These are phyloP conservation scores for Scaptomyza polygonia DNA, from an alignment of 2,888 invertebrate genomes.

Conservation along the genomic window DNA sequence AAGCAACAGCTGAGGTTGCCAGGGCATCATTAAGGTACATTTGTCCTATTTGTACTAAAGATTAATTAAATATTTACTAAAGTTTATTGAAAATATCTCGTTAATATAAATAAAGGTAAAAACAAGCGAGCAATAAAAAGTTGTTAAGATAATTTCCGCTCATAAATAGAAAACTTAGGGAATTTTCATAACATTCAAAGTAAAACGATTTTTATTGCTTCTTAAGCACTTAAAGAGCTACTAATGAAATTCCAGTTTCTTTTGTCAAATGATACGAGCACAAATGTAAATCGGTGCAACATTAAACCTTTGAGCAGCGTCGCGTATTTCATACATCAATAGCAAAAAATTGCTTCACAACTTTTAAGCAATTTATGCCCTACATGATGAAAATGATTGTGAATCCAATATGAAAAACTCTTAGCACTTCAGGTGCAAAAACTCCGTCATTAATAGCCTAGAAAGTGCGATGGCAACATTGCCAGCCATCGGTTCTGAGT, in stretches of 20 bases:
- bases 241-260: not conserved
- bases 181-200: no score
- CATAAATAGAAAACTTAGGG: no score
- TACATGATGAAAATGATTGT: not conserved
- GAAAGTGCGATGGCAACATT: conserved; percentile 12
- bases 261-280: not conserved
- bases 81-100: not conserved
- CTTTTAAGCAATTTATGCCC: conserved; percentile 14
- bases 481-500: conserved; percentile 6
- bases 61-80: not conserved
- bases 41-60: not conserved
- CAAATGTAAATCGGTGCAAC: not conserved
- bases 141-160: no score
- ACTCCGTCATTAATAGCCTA: conserved; percentile 31
- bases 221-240: not conserved
- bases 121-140: not conserved
- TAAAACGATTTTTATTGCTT: no score
- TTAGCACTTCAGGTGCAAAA: conserved; percentile 11
- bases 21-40: not conserved
- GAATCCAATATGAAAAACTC: conserved; percentile 24
- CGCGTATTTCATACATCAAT: not conserved
- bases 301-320: not conserved
- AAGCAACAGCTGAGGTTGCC: conserved; percentile 3
- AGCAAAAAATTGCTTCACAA: not conserved
- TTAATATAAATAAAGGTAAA: no score